Conservation (phyloP, 2,888 invertebrate species). For the Drosophila nigritarsus region DNA sequence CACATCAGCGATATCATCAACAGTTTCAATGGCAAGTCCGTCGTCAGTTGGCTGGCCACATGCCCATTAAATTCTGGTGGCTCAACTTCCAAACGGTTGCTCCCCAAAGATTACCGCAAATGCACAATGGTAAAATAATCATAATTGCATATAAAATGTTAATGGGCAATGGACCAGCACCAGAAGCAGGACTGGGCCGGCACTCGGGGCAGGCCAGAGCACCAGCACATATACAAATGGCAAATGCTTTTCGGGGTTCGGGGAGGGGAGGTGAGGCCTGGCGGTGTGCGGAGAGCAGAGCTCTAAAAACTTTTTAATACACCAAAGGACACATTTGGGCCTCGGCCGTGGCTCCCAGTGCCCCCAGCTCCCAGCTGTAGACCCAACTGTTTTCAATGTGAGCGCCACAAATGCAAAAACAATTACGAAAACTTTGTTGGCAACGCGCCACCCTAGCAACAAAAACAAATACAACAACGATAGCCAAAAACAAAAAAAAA, state of each 20-base stretch:
- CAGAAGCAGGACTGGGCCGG: slow-evolving; percentile 8
- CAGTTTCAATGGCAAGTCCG: slow-evolving; percentile 37
- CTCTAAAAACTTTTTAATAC: slow-evolving; percentile 79
- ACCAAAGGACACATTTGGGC: slow-evolving; percentile 81
- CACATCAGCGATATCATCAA: slow-evolving; percentile 36
- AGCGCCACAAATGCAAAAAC: slow-evolving; percentile 78
- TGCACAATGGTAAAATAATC: slow-evolving; percentile 82
- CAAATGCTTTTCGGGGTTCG: slow-evolving; percentile 9
- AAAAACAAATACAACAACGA: slow-evolving; percentile 28
- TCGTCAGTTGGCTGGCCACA: slow-evolving; percentile 37
- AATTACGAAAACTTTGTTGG: slow-evolving; percentile 81
- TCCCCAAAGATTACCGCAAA: slow-evolving; percentile 81
- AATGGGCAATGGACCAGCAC: slow-evolving; percentile 77
- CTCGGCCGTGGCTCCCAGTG: slow-evolving; percentile 33
- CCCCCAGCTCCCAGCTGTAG: slow-evolving; percentile 31
- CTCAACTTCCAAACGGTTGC: slow-evolving; percentile 61
- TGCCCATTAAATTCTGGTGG: slow-evolving; percentile 65
- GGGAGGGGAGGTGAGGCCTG: slow-evolving; percentile 3
- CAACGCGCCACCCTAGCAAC: slow-evolving; percentile 55
- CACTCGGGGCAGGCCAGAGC: background rate
- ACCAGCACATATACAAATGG: slow-evolving; percentile 17
- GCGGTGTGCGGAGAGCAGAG: slow-evolving; percentile 19
- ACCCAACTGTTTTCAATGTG: slow-evolving; percentile 31
- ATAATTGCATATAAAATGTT: slow-evolving; percentile 81
- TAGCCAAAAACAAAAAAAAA: slow-evolving; percentile 33